phyloP scores from a whole-genome alignment of 2,113 vertebrate genomes.

The Astatotilapia flaviijosephi region DNA sequence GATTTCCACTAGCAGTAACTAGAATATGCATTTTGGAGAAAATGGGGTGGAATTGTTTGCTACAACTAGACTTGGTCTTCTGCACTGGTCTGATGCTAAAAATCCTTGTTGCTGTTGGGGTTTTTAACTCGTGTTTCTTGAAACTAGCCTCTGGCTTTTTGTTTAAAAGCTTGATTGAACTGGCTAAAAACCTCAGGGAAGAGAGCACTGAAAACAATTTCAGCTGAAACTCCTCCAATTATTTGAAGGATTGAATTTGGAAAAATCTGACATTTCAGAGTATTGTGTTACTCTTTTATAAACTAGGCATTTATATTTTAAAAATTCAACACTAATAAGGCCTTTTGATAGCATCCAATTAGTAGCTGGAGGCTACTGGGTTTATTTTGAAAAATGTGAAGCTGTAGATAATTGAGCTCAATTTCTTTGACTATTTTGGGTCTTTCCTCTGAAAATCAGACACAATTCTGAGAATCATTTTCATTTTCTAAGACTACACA shows the following conservation, averaged over 20 bases:
- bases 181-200: neutral
- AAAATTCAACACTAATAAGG: neutral
- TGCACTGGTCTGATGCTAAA: neutral
- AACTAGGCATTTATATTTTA: neutral
- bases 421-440: neutral
- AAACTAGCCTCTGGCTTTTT: neutral
- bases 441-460: neutral
- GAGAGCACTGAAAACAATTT: neutral
- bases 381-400: neutral
- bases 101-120: fast-evolving
- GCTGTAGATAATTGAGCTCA: neutral
- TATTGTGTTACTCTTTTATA: neutral
- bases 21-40: neutral
- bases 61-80: neutral
- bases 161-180: neutral
- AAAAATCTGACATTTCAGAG: neutral
- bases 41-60: neutral
- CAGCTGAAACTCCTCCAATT: neutral
- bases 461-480: neutral
- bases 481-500: neutral
- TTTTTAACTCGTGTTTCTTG: neutral
- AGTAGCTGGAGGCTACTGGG: neutral
- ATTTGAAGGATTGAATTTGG: neutral
- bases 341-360: neutral
- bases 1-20: neutral